Evolutionary conservation across 2,113 vertebrate genomes (phyloP).

Genomic region (Xerus inauris): DNA sequence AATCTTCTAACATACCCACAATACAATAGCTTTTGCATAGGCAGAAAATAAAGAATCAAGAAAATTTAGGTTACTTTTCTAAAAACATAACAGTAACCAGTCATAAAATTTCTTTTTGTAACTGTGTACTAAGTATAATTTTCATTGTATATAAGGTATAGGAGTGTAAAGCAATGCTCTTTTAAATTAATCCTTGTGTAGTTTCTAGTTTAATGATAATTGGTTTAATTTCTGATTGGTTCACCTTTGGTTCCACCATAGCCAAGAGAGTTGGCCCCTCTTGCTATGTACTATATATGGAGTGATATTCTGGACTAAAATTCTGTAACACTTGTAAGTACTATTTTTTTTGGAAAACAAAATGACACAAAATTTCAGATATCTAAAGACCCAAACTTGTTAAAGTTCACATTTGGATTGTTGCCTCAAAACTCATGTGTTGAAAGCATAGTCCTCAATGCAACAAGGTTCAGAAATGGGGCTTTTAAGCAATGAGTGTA

Average conservation of each 20-base stretch:
- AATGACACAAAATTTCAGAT: not conserved
- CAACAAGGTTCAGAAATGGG: too few species aligned
- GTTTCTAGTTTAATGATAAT: not conserved
- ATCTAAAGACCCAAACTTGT: not conserved
- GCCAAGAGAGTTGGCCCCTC: not conserved
- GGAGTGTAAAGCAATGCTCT: not conserved
- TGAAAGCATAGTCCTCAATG: too few species aligned
- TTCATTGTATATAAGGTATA: not conserved
- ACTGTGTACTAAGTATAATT: not conserved
- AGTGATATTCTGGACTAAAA: not conserved
- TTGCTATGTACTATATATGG: not conserved
- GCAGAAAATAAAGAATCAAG: not conserved
- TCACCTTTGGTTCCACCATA: accelerated
- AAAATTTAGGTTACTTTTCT: not conserved
- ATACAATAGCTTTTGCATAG: not conserved
- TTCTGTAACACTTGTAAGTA: not conserved
- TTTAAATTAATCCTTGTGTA: not conserved
- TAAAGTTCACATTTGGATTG: too few species aligned
- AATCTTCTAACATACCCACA: not conserved
- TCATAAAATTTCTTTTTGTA: not conserved
- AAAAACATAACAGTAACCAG: not conserved
- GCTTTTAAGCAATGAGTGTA: too few species aligned
- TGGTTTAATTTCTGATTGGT: not conserved
- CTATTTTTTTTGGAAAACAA: not conserved
- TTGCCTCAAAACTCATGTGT: too few species aligned